phyloP scores from a whole-genome alignment of 2,113 vertebrate genomes.

The Vulpes ferrilata region DNA sequence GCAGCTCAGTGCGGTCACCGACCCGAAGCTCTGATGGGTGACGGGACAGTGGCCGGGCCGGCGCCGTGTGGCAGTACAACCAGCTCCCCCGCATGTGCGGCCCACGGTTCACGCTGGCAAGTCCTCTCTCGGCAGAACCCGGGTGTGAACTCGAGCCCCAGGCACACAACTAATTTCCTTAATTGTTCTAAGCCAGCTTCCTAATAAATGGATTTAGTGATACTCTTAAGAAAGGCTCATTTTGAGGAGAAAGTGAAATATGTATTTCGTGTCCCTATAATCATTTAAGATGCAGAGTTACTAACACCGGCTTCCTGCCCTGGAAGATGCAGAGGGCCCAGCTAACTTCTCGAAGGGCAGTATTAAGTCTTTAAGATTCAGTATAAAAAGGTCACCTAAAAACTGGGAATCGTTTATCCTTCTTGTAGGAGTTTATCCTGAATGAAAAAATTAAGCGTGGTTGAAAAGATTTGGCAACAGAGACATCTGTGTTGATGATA shows the following conservation, averaged over 20 bases:
- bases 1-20: background rate
- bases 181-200: background rate
- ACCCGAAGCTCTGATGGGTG: background rate
- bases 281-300: accelerated
- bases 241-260: background rate
- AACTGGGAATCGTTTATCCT: background rate
- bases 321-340: accelerated
- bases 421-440: background rate
- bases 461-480: background rate
- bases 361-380: background rate
- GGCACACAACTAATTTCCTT: background rate
- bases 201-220: too few relatives aligned
- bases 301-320: background rate
- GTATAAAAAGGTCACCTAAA: background rate
- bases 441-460: background rate
- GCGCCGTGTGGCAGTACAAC: too few relatives aligned
- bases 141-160: background rate
- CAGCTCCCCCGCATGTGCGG: background rate
- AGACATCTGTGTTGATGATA: background rate
- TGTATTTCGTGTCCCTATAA: too few relatives aligned
- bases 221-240: background rate
- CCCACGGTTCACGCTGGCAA: background rate
- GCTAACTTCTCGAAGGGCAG: background rate
- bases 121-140: background rate
- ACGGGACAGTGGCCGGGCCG: background rate